Evolutionary conservation across 30 jellyfish, hydroid and myxozoan genomes (phyloP).

Genomic region (Aurelia sp.): DNA sequence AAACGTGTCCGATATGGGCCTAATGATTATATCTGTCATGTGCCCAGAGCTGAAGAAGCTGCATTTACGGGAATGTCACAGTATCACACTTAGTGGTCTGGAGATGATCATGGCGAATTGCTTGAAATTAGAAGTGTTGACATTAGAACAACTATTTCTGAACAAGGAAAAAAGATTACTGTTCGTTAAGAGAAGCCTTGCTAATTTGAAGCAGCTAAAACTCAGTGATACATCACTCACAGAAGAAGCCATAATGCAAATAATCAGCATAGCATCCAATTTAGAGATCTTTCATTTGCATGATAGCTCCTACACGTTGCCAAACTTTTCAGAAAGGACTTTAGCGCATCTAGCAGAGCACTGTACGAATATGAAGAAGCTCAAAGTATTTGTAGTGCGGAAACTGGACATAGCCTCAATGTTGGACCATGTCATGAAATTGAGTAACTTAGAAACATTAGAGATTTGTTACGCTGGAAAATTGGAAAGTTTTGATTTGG

Average conservation of each 20-base stretch:
- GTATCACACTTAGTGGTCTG: neutral
- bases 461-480: neutral
- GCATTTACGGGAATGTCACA: constrained; percentile 26
- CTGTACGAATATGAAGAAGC: neutral
- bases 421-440: neutral
- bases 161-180: neutral
- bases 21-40: neutral
- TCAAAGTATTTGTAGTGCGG: neutral
- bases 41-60: constrained; percentile 4
- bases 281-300: neutral
- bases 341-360: neutral
- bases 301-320: neutral
- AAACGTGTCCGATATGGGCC: constrained; percentile 1
- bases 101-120: neutral
- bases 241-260: constrained; percentile 2
- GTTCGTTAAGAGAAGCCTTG: neutral
- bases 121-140: neutral
- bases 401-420: neutral
- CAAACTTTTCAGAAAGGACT: neutral
- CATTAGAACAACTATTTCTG: neutral
- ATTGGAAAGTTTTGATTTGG: neutral
- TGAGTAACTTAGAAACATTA: neutral
- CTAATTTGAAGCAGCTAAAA: neutral
- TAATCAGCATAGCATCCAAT: neutral
- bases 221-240: neutral